Percentiles rank a stretch among this genome's conserved stretches.
Evolutionary conservation across 2,888 invertebrate genomes (phyloP).

Genomic region (Plebejus melissa): DNA sequence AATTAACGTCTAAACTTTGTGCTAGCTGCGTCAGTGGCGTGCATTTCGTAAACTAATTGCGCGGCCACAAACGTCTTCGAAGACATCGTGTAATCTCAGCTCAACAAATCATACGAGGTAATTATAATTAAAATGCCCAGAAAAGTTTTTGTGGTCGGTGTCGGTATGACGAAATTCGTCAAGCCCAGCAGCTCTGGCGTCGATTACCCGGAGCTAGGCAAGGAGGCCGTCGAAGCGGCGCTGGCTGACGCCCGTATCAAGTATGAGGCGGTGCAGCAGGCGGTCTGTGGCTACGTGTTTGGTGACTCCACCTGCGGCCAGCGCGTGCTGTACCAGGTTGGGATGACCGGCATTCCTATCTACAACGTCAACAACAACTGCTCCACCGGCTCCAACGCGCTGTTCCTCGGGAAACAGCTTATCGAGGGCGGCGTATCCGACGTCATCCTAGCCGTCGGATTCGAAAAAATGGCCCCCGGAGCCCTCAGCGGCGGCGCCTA

Average conservation of each 20-base stretch:
- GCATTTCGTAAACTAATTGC: not conserved
- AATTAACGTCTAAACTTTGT: not conserved
- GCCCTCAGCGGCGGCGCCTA: slow-evolving; percentile 87
- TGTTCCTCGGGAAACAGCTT: slow-evolving; percentile 93
- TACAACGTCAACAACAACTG: slow-evolving; percentile 99
- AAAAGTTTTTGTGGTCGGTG: slow-evolving; percentile 94
- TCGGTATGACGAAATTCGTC: slow-evolving; percentile 99
- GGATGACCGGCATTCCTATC: slow-evolving; percentile 97
- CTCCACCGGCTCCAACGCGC: slow-evolving; percentile 96
- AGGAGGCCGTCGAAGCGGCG: slow-evolving; percentile 94
- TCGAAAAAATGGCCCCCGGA: slow-evolving; percentile 98
- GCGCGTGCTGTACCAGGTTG: slow-evolving; percentile 94
- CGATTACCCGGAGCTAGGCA: slow-evolving; percentile 97
- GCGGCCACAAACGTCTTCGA: slow-evolving; percentile 7
- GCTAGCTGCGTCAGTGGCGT: slow-evolving; percentile 1
- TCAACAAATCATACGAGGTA: slow-evolving; percentile 54
- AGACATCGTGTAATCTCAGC: slow-evolving; percentile 16
- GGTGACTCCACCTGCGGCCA: slow-evolving; percentile 98
- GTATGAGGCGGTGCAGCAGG: slow-evolving; percentile 90
- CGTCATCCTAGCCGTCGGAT: slow-evolving; percentile 95
- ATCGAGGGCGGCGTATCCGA: slow-evolving; percentile 93
- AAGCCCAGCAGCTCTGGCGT: slow-evolving; percentile 94
- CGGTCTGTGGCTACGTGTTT: slow-evolving; percentile 95
- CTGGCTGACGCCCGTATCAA: slow-evolving; percentile 88
- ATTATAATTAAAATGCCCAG: slow-evolving; percentile 67